A percentile compares a stretch with the other conserved stretches of the same genome.
Conservation (phyloP, 2,797 vertebrate species). For the Leuciscus waleckii region DNA sequence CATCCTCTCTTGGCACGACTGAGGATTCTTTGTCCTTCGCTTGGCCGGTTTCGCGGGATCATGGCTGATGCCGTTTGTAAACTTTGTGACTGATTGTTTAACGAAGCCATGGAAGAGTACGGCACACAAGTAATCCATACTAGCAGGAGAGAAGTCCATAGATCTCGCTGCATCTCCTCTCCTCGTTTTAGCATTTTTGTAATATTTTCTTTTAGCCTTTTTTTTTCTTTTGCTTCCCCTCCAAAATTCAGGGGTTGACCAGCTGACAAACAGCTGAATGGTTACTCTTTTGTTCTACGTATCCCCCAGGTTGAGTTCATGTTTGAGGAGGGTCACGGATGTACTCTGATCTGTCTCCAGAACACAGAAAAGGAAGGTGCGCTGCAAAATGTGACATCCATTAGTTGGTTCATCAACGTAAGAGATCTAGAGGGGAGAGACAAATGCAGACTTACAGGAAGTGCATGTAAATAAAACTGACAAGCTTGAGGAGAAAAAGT, state of each 20-base stretch:
- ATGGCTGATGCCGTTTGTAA: conserved; percentile 80
- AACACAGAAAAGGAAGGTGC: conserved; percentile 75
- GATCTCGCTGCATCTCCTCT: conserved; percentile 87
- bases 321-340: conserved; percentile 85
- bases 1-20: conserved; percentile 98
- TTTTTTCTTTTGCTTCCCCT: conserved; percentile 55
- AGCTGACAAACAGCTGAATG: conserved; percentile 78
- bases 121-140: conserved; percentile 95
- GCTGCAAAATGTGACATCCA: conserved; percentile 79
- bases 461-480: conserved; percentile 32
- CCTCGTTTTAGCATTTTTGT: conserved; percentile 88
- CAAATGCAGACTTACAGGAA: conserved; percentile 59
- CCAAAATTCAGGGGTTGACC: conserved; percentile 27
- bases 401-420: conserved; percentile 77
- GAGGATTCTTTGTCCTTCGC: conserved; percentile 91
- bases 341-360: conserved; percentile 83
- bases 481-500: conserved; percentile 27
- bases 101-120: conserved; percentile 82
- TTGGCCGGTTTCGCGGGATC: conserved; percentile 78
- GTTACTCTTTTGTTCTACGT: conserved; percentile 88
- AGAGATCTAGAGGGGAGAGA: conserved; percentile 78
- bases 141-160: conserved; percentile 92
- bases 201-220: conserved; percentile 61
- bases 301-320: conserved; percentile 85
- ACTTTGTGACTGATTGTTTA: conserved; percentile 83